These are phyloP conservation scores for Augochlora pura DNA, from an alignment of 1,140 invertebrate genomes.

Conservation along the genomic window DNA sequence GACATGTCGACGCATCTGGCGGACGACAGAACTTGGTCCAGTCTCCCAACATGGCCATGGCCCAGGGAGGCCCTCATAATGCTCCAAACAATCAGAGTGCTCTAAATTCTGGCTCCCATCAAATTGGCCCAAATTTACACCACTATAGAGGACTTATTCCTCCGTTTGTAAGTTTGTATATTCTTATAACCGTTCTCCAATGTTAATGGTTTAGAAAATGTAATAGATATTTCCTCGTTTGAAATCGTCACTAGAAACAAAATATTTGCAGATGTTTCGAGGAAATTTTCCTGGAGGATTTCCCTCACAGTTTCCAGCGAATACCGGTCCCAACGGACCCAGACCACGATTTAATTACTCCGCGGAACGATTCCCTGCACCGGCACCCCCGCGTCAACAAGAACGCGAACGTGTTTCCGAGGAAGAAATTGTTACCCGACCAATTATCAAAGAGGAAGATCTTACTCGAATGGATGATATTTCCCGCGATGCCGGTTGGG, in stretches of 20 bases:
- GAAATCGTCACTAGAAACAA: background rate
- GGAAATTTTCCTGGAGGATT: constrained; percentile 78
- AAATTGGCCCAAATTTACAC: constrained; percentile 73
- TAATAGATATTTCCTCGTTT: background rate
- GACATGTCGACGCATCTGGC: constrained; percentile 71
- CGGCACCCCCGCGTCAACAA: constrained; percentile 52
- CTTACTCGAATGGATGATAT: constrained; percentile 95
- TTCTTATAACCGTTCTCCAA: no score
- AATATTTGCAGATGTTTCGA: constrained; percentile 75
- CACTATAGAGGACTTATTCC: constrained; percentile 88
- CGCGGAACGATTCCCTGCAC: constrained; percentile 71
- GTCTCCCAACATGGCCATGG: constrained; percentile 80
- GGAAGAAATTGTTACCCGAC: constrained; percentile 82
- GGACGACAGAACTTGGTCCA: constrained; percentile 80
- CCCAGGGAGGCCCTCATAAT: constrained; percentile 83
- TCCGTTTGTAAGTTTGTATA: constrained; percentile 83
- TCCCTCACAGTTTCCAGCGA: constrained; percentile 76
- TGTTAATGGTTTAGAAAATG: background rate
- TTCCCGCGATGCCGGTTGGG: constrained; percentile 93
- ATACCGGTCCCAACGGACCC: constrained; percentile 71
- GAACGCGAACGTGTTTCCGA: constrained; percentile 72
- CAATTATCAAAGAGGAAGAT: constrained; percentile 96
- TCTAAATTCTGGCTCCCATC: constrained; percentile 78
- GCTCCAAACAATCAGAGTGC: constrained; percentile 71
- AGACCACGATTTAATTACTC: constrained; percentile 78